Evolutionary conservation across 2,888 invertebrate genomes (phyloP).

Genomic region (Hymenopus coronatus): DNA sequence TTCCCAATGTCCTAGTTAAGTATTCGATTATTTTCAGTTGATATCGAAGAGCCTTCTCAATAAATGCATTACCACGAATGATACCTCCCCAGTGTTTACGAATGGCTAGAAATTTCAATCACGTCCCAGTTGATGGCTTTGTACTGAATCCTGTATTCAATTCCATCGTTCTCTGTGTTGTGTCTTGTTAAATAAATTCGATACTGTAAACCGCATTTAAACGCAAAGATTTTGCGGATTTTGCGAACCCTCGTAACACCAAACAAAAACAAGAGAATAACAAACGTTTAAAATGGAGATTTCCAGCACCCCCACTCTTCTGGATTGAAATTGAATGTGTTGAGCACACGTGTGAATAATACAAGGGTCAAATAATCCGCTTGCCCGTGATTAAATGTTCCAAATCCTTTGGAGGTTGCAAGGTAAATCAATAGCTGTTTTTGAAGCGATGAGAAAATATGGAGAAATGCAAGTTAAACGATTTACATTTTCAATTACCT

Average conservation of each 20-base stretch:
- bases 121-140: too few relatives aligned
- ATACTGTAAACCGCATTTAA: not conserved
- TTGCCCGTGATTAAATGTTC: not conserved
- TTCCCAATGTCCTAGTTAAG: too few relatives aligned
- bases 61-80: too few relatives aligned
- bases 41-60: too few relatives aligned
- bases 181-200: not conserved
- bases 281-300: not conserved
- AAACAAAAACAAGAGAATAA: not conserved
- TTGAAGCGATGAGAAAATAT: not conserved
- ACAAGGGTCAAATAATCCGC: not conserved
- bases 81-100: too few relatives aligned
- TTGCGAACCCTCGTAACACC: not conserved
- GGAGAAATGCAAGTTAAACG: not conserved
- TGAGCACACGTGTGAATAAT: not conserved
- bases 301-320: not conserved
- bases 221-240: not conserved
- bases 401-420: not conserved
- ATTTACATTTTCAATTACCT: too few relatives aligned
- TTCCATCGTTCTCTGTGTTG: not conserved
- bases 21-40: too few relatives aligned
- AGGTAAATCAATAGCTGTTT: not conserved
- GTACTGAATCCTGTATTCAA: not conserved
- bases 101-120: too few relatives aligned
- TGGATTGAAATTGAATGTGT: not conserved